These are phyloP conservation scores for Scaptomyza cyrtandrae DNA, from an alignment of 2,888 invertebrate species.

Conservation along the genomic window DNA sequence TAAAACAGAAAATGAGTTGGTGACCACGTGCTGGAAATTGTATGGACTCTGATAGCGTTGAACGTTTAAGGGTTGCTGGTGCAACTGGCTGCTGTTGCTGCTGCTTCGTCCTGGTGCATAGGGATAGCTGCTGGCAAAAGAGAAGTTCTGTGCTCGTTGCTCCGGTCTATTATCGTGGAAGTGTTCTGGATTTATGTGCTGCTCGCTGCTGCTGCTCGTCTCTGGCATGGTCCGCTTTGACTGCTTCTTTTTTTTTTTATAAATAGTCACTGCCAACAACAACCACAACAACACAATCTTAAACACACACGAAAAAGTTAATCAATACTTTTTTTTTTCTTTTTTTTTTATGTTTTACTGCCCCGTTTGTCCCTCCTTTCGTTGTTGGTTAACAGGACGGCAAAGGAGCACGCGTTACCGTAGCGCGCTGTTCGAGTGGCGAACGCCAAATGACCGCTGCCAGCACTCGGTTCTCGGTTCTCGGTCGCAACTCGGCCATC, in stretches of 20 bases:
- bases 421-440: constrained; percentile 74
- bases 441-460: constrained; percentile 82
- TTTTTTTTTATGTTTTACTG: constrained; percentile 35
- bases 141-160: constrained; percentile 73
- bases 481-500: constrained; percentile 50
- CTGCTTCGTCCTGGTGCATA: constrained; percentile 67
- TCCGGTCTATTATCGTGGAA: constrained; percentile 68
- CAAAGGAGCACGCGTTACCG: constrained; percentile 58
- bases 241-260: neutral
- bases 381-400: constrained; percentile 30
- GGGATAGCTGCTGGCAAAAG: constrained; percentile 75
- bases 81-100: constrained; percentile 38
- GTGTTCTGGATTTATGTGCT: constrained; percentile 73
- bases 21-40: constrained; percentile 71
- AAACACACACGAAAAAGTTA: constrained; percentile 48
- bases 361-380: constrained; percentile 36
- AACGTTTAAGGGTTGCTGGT: constrained; percentile 45
- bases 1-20: constrained; percentile 71
- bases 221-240: constrained; percentile 53
- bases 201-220: constrained; percentile 47
- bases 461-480: constrained; percentile 30
- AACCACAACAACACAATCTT: constrained; percentile 4
- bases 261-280: constrained; percentile 14
- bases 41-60: constrained; percentile 66
- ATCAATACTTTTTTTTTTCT: constrained; percentile 67